These are phyloP conservation scores for Pimpla rufipes DNA, from an alignment of 2,888 invertebrate species.

Conservation along the genomic window DNA sequence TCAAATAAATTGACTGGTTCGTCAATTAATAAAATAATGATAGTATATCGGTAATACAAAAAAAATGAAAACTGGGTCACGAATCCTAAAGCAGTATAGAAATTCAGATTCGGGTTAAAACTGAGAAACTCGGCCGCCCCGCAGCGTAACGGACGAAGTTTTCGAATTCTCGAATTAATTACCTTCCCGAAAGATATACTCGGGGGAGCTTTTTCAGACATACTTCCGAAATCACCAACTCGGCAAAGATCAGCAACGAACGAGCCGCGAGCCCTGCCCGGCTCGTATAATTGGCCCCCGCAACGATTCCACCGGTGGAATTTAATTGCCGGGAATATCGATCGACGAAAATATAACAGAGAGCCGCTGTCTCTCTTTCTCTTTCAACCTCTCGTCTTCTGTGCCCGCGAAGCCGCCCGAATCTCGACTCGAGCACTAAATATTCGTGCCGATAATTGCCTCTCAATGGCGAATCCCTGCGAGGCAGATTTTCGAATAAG, in stretches of 20 bases:
- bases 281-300: conserved; percentile 44
- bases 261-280: not conserved
- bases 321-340: conserved; percentile 62
- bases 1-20: too few species aligned
- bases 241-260: conserved; percentile 1
- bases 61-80: not conserved
- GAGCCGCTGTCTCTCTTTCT: too few species aligned
- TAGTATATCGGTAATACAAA: not conserved
- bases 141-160: conserved; percentile 11
- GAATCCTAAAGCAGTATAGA: not conserved
- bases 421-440: conserved; percentile 22
- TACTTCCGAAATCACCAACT: conserved; percentile 28
- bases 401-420: not conserved
- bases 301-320: conserved; percentile 45
- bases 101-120: conserved; percentile 10
- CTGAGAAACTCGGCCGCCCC: not conserved
- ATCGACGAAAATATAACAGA: conserved; percentile 40
- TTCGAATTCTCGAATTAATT: conserved; percentile 59
- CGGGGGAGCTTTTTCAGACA: conserved; percentile 33
- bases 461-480: conserved; percentile 28
- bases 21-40: too few species aligned
- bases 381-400: too few species aligned
- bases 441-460: conserved; percentile 46
- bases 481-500: not conserved
- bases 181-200: conserved; percentile 39